These are phyloP conservation scores for Erpornis zantholeuca DNA, from an alignment of 2,113 vertebrate species.

Conservation along the genomic window DNA sequence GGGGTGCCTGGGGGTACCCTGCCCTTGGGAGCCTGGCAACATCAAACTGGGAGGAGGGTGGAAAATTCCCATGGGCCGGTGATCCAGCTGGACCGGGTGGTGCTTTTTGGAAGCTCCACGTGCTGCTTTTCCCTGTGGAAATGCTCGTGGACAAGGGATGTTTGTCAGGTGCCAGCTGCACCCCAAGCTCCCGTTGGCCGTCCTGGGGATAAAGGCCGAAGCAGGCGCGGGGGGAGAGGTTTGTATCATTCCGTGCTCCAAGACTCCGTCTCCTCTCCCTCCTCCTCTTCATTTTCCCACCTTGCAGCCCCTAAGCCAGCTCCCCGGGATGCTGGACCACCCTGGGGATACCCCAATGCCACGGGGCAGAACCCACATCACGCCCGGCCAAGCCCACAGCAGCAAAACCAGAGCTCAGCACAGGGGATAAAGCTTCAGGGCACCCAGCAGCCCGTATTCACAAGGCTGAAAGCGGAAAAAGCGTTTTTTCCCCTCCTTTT, in stretches of 20 bases:
- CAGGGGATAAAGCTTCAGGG: not conserved
- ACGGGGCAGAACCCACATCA: accelerated
- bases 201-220: accelerated
- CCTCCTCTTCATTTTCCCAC: not conserved
- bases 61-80: not conserved
- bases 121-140: not conserved
- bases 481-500: accelerated
- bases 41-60: not conserved
- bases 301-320: not conserved
- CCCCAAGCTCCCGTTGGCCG: accelerated
- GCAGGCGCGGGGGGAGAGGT: accelerated
- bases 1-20: not conserved
- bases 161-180: not conserved
- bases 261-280: not conserved
- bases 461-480: not conserved
- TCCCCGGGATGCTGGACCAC: not conserved
- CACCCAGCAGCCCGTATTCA: not conserved
- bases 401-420: not conserved
- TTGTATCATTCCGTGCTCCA: not conserved
- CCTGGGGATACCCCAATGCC: accelerated
- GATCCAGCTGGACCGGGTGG: not conserved
- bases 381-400: accelerated
- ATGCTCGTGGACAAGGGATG: accelerated
- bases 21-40: not conserved
- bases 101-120: accelerated